Evolutionary conservation across 2,113 vertebrate genomes (phyloP).

Genomic region (Eclectus roratus): DNA sequence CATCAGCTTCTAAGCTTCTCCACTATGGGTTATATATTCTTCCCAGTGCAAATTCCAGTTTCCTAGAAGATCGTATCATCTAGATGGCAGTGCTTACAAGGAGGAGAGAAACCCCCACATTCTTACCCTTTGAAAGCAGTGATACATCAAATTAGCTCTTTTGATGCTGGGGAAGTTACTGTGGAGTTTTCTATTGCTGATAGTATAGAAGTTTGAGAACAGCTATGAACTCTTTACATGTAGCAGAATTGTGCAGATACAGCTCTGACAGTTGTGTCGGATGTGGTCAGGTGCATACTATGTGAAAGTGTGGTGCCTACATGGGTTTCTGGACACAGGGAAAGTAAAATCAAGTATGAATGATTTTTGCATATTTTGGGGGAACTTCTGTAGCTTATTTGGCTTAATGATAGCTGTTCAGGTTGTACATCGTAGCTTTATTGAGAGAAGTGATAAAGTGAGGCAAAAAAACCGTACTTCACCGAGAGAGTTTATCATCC

Average conservation of each 20-base stretch:
- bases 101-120: background rate
- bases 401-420: background rate
- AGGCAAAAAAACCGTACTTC: background rate
- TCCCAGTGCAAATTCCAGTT: background rate
- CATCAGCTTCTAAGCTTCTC: background rate
- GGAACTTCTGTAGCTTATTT: background rate
- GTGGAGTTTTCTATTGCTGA: background rate
- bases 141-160: background rate
- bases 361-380: background rate
- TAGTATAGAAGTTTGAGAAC: background rate
- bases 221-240: background rate
- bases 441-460: background rate
- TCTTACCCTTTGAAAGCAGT: background rate
- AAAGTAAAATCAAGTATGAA: background rate
- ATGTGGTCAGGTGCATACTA: background rate
- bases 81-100: background rate
- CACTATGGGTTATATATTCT: background rate
- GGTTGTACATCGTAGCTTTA: background rate
- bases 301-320: background rate
- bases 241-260: background rate
- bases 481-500: background rate
- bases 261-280: background rate
- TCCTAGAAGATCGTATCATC: background rate
- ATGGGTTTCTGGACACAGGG: background rate
- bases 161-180: background rate